Evolutionary conservation across 2,888 invertebrate species (phyloP).

Genomic region (Eupithecia insigniata): DNA sequence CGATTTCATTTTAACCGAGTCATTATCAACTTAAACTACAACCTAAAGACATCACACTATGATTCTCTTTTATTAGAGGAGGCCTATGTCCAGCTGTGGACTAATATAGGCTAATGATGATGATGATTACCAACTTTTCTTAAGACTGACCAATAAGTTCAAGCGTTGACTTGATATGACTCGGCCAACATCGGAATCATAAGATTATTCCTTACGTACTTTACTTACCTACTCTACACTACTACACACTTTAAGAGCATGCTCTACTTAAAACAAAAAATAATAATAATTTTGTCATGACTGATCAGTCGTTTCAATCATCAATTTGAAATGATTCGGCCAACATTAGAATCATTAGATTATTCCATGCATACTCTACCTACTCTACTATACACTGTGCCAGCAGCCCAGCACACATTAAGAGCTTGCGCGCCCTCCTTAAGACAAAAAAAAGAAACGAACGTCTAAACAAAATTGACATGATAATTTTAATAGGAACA

Average conservation of each 20-base stretch:
- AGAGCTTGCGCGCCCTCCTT: background rate
- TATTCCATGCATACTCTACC: background rate
- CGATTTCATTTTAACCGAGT: background rate
- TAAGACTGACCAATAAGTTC: background rate
- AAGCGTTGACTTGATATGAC: background rate
- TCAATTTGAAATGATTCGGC: too few species aligned
- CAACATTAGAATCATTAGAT: too few species aligned
- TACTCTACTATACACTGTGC: background rate
- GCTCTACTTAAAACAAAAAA: too few species aligned
- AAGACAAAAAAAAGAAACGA: background rate
- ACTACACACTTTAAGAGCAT: background rate
- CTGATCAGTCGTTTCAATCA: too few species aligned
- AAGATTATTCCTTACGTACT: background rate
- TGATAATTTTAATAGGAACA: conserved; percentile 29
- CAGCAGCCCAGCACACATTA: too few species aligned
- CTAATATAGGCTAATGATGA: too few species aligned
- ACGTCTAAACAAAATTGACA: conserved; percentile 26
- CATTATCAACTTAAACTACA: too few species aligned
- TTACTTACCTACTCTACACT: background rate
- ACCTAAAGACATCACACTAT: too few species aligned
- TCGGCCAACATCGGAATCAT: background rate
- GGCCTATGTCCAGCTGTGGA: too few species aligned
- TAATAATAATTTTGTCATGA: too few species aligned
- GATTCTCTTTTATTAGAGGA: too few species aligned
- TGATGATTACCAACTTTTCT: too few species aligned